These are phyloP conservation scores for Fukomys damarensis DNA, from an alignment of 2,113 vertebrate genomes.

Conservation along the genomic window DNA sequence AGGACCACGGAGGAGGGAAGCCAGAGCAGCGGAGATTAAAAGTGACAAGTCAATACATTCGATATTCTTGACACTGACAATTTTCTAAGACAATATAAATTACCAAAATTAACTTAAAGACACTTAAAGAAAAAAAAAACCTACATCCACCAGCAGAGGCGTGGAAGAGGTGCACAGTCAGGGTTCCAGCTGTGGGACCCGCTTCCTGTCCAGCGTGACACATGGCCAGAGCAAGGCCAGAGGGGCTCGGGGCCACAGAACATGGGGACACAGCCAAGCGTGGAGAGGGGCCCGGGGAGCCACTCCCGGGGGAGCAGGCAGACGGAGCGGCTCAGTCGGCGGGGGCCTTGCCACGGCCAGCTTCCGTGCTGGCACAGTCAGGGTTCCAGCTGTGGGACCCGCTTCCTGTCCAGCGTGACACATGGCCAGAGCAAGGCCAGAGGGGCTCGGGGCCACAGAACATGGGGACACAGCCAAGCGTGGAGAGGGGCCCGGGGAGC, in stretches of 20 bases:
- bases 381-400: rapidly evolving
- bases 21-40: not conserved
- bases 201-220: rapidly evolving
- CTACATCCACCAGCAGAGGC: not conserved
- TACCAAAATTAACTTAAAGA: not conserved
- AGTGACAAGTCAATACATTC: not conserved
- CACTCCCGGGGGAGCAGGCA: too few relatives aligned
- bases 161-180: rapidly evolving
- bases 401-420: rapidly evolving
- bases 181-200: rapidly evolving
- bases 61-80: not conserved
- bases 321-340: too few relatives aligned
- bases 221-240: not conserved
- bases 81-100: not conserved
- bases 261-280: not conserved
- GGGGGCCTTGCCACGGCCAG: too few relatives aligned
- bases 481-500: not conserved
- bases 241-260: rapidly evolving
- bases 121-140: not conserved
- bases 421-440: not conserved
- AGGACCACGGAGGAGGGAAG: not conserved
- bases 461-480: not conserved
- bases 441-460: rapidly evolving
- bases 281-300: not conserved
- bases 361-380: too few relatives aligned